phyloP scores from a whole-genome alignment of 2,888 invertebrate species.

The Polydrusus cervinus region DNA sequence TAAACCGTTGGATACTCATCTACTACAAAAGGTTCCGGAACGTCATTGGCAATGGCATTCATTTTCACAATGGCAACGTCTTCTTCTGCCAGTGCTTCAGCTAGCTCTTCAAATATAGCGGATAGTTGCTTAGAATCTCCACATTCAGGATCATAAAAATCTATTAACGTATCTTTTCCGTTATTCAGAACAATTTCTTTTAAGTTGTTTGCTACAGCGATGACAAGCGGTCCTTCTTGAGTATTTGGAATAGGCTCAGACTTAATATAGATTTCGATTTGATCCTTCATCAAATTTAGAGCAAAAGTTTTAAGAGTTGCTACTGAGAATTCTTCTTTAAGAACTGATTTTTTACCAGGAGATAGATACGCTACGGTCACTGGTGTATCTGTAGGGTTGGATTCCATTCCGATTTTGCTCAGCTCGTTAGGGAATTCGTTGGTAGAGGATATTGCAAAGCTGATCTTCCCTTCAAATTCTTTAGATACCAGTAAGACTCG shows the following conservation, averaged over 20 bases:
- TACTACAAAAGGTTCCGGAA: conserved; percentile 92
- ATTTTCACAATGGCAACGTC: conserved; percentile 95
- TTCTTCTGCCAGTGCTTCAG: conserved; percentile 81
- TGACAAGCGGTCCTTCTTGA: conserved; percentile 87
- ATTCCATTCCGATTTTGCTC: conserved; percentile 94
- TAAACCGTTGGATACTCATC: conserved; percentile 97
- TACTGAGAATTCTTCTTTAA: conserved; percentile 92
- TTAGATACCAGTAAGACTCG: conserved; percentile 89
- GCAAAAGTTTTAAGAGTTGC: conserved; percentile 90
- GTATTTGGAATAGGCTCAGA: conserved; percentile 93
- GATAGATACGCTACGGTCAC: conserved; percentile 87
- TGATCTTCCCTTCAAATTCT: conserved; percentile 73
- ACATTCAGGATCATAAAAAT: conserved; percentile 99
- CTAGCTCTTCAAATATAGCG: conserved; percentile 95
- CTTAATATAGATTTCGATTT: conserved; percentile 93
- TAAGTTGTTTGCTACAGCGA: conserved; percentile 98
- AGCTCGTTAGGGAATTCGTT: conserved; percentile 96
- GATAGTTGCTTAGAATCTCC: conserved; percentile 98
- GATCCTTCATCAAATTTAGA: conserved; percentile 85
- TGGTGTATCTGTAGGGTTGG: conserved; percentile 90
- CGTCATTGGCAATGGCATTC: conserved; percentile 99
- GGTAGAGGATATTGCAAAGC: conserved; percentile 93
- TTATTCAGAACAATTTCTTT: conserved; percentile 93
- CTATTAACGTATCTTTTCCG: conserved; percentile 93
- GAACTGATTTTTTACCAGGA: conserved; percentile 88